Evolutionary conservation across 92 coral and sea anemone species (phyloP).

Genomic region (Umimayanthus chanpuru): DNA sequence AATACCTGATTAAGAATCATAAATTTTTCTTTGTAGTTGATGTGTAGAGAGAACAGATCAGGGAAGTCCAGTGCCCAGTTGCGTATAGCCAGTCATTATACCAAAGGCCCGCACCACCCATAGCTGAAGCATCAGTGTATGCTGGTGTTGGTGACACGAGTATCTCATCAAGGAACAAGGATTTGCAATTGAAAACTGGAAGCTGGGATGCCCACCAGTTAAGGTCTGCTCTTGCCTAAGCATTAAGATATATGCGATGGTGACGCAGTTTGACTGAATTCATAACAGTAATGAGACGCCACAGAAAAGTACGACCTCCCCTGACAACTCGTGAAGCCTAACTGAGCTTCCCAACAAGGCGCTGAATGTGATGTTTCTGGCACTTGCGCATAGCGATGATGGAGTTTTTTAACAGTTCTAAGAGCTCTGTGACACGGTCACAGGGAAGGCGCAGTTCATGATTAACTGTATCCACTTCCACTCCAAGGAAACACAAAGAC

Average conservation of each 20-base stretch:
- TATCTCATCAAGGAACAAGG: slow-evolving; percentile 41
- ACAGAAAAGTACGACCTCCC: slow-evolving; percentile 46
- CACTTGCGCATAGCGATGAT: slow-evolving; percentile 31
- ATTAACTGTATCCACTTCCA: slow-evolving; percentile 50
- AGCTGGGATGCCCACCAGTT: slow-evolving; percentile 46
- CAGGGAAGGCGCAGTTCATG: slow-evolving; percentile 45
- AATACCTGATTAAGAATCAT: too few species aligned
- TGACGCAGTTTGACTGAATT: slow-evolving; percentile 39
- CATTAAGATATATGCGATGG: slow-evolving; percentile 50
- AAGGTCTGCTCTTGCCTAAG: slow-evolving; percentile 51
- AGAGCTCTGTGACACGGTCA: slow-evolving; percentile 48
- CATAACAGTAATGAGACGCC: slow-evolving; percentile 52
- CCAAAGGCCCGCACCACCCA: slow-evolving; percentile 51
- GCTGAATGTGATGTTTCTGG: slow-evolving; percentile 46
- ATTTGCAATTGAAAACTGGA: slow-evolving; percentile 41
- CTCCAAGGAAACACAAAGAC: slow-evolving; percentile 49
- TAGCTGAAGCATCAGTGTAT: slow-evolving; percentile 43
- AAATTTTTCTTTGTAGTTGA: slow-evolving; percentile 55
- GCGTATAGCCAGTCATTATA: slow-evolving; percentile 47
- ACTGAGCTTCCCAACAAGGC: slow-evolving; percentile 51
- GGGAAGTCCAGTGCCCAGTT: slow-evolving; percentile 57
- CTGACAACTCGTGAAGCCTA: slow-evolving; percentile 54
- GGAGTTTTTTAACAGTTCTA: slow-evolving; percentile 12
- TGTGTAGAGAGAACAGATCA: slow-evolving; percentile 42
- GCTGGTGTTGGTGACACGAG: slow-evolving; percentile 34